Evolutionary conservation across 2,888 invertebrate species (phyloP).

Genomic region (Torymus tubicola): DNA sequence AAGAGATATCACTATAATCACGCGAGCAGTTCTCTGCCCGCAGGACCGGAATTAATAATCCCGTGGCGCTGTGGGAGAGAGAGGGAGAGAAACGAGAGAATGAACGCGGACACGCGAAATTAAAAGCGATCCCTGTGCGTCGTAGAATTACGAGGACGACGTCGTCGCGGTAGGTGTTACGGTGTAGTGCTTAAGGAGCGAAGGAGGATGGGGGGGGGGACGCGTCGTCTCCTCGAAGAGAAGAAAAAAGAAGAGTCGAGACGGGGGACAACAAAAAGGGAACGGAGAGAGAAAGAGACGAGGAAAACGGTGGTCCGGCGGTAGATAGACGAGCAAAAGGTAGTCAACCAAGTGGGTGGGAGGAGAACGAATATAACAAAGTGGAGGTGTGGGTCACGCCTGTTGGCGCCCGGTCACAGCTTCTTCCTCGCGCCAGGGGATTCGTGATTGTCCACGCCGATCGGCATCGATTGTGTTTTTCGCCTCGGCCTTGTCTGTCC

Average conservation of each 20-base stretch:
- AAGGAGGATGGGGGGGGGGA: not conserved
- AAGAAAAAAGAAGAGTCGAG: slow-evolving; percentile 39
- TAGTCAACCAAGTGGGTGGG: not conserved
- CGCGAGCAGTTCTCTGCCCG: not conserved
- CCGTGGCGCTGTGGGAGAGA: slow-evolving; percentile 15
- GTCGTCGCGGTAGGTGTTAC: slow-evolving; percentile 67
- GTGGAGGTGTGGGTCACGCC: slow-evolving; percentile 67
- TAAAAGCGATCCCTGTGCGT: slow-evolving; percentile 46
- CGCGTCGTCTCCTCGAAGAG: slow-evolving; percentile 18
- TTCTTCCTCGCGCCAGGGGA: slow-evolving; percentile 68
- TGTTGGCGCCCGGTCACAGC: slow-evolving; percentile 72
- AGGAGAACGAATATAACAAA: slow-evolving; percentile 57
- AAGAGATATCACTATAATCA: slow-evolving; percentile 55
- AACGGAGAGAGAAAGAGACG: not conserved
- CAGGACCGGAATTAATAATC: slow-evolving; percentile 50
- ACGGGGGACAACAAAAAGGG: slow-evolving; percentile 24
- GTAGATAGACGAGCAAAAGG: slow-evolving; percentile 8
- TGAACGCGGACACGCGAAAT: slow-evolving; percentile 28
- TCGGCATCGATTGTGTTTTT: slow-evolving; percentile 43
- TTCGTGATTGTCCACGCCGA: slow-evolving; percentile 69
- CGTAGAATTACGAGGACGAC: slow-evolving; percentile 49
- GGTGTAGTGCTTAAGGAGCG: slow-evolving; percentile 61
- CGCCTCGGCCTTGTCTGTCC: not conserved
- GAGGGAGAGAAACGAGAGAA: too few species aligned
- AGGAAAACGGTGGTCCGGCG: slow-evolving; percentile 53